These are phyloP conservation scores for Diplazon laetatorius DNA, from an alignment of 2,888 invertebrate species.

Conservation along the genomic window DNA sequence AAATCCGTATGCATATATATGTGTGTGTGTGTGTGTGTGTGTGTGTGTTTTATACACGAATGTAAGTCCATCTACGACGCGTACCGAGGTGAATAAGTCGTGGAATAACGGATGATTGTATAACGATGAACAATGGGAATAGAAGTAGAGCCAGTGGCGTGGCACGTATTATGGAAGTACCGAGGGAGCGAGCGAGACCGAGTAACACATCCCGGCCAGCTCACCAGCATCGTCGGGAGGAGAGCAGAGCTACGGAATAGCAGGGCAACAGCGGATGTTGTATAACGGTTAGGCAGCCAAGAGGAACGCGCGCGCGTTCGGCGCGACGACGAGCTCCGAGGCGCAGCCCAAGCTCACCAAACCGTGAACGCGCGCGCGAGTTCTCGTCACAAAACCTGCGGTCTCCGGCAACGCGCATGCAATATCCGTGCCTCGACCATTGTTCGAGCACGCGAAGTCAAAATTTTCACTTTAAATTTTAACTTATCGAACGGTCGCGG, in stretches of 20 bases:
- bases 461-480: background rate
- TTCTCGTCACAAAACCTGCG: conserved; percentile 28
- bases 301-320: conserved; percentile 77
- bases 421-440: conserved; percentile 9
- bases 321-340: conserved; percentile 27
- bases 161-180: conserved; percentile 60
- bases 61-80: conserved; percentile 12
- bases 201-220: conserved; percentile 53
- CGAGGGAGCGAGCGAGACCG: no score
- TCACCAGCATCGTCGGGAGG: conserved; percentile 39
- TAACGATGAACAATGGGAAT: conserved; percentile 81
- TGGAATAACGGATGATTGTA: conserved; percentile 73
- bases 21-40: no score
- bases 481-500: no score
- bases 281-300: conserved; percentile 83
- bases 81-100: conserved; percentile 42
- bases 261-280: conserved; percentile 82
- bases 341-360: conserved; percentile 54
- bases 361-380: conserved; percentile 54
- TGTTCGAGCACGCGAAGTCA: background rate
- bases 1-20: no score
- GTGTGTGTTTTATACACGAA: no score
- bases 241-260: conserved; percentile 72
- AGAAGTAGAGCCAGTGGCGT: conserved; percentile 68
- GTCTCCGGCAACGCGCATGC: background rate